Evolutionary conservation across 2,797 vertebrate species (phyloP), one percentile per base, ranked within the genome.

Genomic region (Myotis pilosus): DNA sequence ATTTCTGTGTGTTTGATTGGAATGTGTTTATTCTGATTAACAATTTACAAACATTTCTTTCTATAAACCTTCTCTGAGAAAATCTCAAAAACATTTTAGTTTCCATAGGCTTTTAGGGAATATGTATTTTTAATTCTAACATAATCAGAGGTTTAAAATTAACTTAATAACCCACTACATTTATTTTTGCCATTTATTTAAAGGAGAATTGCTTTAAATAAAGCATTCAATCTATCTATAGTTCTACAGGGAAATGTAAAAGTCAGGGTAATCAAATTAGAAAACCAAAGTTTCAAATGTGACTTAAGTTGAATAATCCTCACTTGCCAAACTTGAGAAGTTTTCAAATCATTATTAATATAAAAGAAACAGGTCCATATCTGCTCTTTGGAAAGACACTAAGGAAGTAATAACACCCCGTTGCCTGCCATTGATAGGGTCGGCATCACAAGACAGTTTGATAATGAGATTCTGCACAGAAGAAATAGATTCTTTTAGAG

Each of bases 1-100:
- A 97, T 96, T 75, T 97, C 84, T 95, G 55, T 98, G 97, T 96
- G 23, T 95, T 91, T 97, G 87, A 93, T 97, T 97, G 86, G 78
- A 25, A 85, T 94, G 95, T 55, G 44, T 95, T 98, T 47, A 91
- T 97, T 78, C 86, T 97, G 97, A 98, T 97, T 93, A 97, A 71
- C 89, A 96, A 96, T 87, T 88, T 94, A 93, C 76, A 95, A 96
- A 97, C 87, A 96, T 94, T 95, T 89, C 74, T 94, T 96, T 76
- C 71, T 75, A 64, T 86, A 89, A 94, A 74, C 0, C 41, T 91
- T 93, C n/a, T 66, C 78, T 87, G 20, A 89, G 47, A 96, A 49
- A 38, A 92, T 47, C 38, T 90, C 60, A 87, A 91, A 96, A 94
- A 51, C 51, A 88, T 85, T 92, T 96, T 90, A 90, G n/a, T 55